phyloP scores from a whole-genome alignment of 2,888 invertebrate species.

The Glomeris marginata region DNA sequence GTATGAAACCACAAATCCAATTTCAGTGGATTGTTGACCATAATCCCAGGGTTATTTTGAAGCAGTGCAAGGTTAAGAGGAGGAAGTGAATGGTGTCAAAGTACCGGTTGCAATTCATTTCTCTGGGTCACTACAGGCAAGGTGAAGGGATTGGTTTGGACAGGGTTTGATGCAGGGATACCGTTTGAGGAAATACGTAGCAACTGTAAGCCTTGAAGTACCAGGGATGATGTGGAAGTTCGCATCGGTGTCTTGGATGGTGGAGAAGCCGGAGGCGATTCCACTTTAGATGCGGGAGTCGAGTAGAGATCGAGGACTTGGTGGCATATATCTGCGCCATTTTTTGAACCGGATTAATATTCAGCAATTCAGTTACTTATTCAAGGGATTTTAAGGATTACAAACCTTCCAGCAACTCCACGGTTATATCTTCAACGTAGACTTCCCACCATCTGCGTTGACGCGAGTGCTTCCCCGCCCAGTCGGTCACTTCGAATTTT shows the following conservation, averaged over 20 bases:
- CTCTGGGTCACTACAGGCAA: too few species aligned
- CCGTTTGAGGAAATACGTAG: too few species aligned
- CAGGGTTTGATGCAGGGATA: too few species aligned
- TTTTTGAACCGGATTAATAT: background rate
- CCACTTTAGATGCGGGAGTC: constrained; percentile 44
- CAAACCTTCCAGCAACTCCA: constrained; percentile 72
- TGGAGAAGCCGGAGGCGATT: constrained; percentile 19
- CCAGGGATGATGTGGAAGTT: background rate
- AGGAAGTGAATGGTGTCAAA: background rate
- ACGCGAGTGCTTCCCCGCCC: constrained; percentile 61
- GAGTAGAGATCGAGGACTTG: constrained; percentile 82
- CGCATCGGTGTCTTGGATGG: background rate
- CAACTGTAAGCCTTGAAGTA: background rate
- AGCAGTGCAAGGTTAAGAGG: background rate
- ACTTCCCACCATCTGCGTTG: constrained; percentile 95
- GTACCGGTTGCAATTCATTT: background rate
- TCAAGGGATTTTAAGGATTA: background rate
- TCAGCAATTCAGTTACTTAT: background rate
- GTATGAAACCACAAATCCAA: too few species aligned
- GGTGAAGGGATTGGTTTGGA: too few species aligned
- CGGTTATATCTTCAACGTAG: constrained; percentile 88
- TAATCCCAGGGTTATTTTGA: too few species aligned
- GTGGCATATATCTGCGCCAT: constrained; percentile 71
- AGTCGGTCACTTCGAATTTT: constrained; percentile 87
- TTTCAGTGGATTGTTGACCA: too few species aligned